Base-by-base conservation (phyloP, 1,140 invertebrate species). In the Drosophila kohkoa region DNA sequence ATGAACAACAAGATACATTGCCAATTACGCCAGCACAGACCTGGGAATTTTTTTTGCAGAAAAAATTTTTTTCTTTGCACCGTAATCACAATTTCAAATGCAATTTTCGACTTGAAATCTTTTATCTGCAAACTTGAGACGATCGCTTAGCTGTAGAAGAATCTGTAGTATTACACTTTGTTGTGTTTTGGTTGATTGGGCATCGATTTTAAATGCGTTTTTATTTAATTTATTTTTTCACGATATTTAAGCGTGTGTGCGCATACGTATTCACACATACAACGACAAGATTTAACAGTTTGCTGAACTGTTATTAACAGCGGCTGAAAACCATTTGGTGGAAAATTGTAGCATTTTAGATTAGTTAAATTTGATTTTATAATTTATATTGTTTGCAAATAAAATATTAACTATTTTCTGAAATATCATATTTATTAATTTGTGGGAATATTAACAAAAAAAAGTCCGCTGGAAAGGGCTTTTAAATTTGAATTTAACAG, bases 41-140 rank as follows among this genome's bases (percentile, higher is more conserved):
- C 85, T 88, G 85, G 86, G 85, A 89, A 85, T 89, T 89, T 82
- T 83, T 75, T 74, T 74, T 60, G 83, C 83, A 71, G 74, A 73
- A 77, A 88, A 77, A 88, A 65, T 13, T 64, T 58, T 87, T 88
- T 89, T 83, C 78, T 77, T 79, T 57, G 69, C 81, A 82, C 77
- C 66, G 75, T 60, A 79, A 76, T 76, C 80, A 77, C 81, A 89
- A 72, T 90, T 89, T 89, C 62, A 79, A 81, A 81, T 85, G 72
- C 64, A 79, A 76, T 74, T 89, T 89, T 85, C 71, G 62, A 67
- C 66, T 69, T 68, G 25, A 81, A 72, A 73, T 74, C 63, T 81
- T 79, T 25, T 28, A 45, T 48, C 60, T 74, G 51, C 57, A 59
- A 78, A 62, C 69, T 79, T 35, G 55, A 86, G 60, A 68, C 64